Evolutionary conservation across 2,888 invertebrate genomes (phyloP), one percentile per base, ranked within the genome.

Genomic region (Mythimna lalbum): DNA sequence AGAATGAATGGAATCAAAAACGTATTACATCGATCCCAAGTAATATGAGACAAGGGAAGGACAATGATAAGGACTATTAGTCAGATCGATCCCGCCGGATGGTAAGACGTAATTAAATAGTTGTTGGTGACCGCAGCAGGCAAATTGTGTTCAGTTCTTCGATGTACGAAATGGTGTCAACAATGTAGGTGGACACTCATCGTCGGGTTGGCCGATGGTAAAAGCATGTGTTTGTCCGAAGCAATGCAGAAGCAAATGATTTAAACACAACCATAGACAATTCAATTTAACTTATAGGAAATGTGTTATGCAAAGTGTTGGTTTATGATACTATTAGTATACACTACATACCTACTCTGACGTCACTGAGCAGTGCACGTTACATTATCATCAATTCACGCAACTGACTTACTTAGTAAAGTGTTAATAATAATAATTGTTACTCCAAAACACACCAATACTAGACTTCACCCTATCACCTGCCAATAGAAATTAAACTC

Each of bases 371-470:
- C 72, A 70, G 79, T 81, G 78, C 80, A 85, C 82, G 82, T 86
- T 77, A 83, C 78, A 89, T 90, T 92, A 92, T 88, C 91, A 89
- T 86, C 88, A 88, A 88, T 90, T 89, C 84, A 87, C 88, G 86
- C 74, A 78, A 85, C 86, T 83, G 86, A 89, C 88, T 88, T 91
- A 90, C 86, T 92, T 91, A 91, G 89, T 83, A 53, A 68, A 49
- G 74, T 73, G 91, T 88, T 92, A 92, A 92, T 87, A 82, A 82
- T 83, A 85, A 78, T 86, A 85, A 87, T 86, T 86, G 80, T 70
- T 76, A 69, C 78, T 81, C 87, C 83, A 86, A 87, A 87, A 82
- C 81, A 64, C 72, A 81, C 80, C 72, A 80, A 83, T 83, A 82
- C 80, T 79, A 81, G 76, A 76, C 64, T 63, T 60, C 27, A 67